A percentile compares a stretch with the other conserved stretches of the same genome.
phyloP scores from a whole-genome alignment of 2,113 vertebrate genomes.

The Symphodus melops region DNA sequence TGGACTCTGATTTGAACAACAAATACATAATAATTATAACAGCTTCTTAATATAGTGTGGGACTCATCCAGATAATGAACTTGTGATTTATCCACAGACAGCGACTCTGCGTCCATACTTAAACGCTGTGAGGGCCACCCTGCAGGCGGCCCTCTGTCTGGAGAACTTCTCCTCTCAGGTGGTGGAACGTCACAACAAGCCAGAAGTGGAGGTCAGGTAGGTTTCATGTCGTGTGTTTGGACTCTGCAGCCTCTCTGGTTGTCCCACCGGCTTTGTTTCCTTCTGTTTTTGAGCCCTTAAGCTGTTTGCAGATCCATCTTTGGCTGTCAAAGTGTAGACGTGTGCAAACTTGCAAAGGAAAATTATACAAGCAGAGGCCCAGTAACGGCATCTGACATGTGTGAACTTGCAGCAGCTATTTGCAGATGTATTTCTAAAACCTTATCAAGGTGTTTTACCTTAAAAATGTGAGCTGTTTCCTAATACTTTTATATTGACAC shows the following conservation, averaged over 20 bases:
- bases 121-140: conserved; percentile 95
- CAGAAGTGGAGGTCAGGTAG: conserved; percentile 98
- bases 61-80: background rate
- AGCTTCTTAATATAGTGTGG: background rate
- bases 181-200: conserved; percentile 98
- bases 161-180: conserved; percentile 99
- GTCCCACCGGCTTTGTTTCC: background rate
- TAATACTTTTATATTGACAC: no score
- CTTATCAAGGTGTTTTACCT: background rate
- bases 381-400: background rate
- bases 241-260: background rate
- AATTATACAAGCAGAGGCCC: conserved; percentile 32
- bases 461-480: no score
- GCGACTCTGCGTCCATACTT: conserved; percentile 98
- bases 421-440: background rate
- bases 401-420: conserved; percentile 27
- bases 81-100: conserved; percentile 80
- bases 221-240: conserved; percentile 35
- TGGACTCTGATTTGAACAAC: background rate
- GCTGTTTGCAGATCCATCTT: conserved; percentile 19
- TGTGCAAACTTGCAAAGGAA: conserved; percentile 51
- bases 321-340: conserved; percentile 39
- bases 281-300: conserved; percentile 27
- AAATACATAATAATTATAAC: background rate
- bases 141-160: conserved; percentile 97